These are phyloP conservation scores for Digitonthophagus gazella DNA, from an alignment of 2,888 invertebrate species.

Conservation along the genomic window DNA sequence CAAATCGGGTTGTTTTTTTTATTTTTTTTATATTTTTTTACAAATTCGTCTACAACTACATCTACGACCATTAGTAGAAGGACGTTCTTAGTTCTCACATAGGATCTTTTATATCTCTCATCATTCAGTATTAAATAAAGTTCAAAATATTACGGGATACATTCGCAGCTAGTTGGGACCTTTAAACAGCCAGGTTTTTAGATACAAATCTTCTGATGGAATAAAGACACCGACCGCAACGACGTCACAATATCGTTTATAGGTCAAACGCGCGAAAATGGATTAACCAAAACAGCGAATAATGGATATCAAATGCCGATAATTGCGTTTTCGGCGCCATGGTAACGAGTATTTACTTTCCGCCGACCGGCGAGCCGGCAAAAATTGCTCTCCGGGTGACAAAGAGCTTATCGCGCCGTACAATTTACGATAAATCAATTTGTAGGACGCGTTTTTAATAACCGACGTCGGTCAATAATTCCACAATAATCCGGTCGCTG, in stretches of 20 bases:
- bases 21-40: neutral
- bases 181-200: constrained; percentile 3
- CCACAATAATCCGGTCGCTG: neutral
- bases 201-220: constrained; percentile 4
- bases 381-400: neutral
- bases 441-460: neutral
- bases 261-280: too few relatives aligned
- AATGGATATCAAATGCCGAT: neutral
- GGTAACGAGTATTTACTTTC: neutral
- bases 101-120: constrained; percentile 22
- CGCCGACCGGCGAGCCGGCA: neutral
- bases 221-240: constrained; percentile 2
- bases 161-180: constrained; percentile 39
- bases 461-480: neutral
- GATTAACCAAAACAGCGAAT: neutral
- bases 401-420: neutral
- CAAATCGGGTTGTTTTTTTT: constrained; percentile 32
- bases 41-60: constrained; percentile 26
- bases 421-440: neutral
- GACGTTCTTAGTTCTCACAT: constrained; percentile 31
- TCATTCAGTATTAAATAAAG: constrained; percentile 34
- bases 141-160: constrained; percentile 41
- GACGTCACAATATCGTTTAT: too few relatives aligned
- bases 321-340: neutral
- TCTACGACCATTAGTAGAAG: constrained; percentile 21